Conservation (phyloP, 2,888 invertebrate species). For the Platycheirus rosarum region DNA sequence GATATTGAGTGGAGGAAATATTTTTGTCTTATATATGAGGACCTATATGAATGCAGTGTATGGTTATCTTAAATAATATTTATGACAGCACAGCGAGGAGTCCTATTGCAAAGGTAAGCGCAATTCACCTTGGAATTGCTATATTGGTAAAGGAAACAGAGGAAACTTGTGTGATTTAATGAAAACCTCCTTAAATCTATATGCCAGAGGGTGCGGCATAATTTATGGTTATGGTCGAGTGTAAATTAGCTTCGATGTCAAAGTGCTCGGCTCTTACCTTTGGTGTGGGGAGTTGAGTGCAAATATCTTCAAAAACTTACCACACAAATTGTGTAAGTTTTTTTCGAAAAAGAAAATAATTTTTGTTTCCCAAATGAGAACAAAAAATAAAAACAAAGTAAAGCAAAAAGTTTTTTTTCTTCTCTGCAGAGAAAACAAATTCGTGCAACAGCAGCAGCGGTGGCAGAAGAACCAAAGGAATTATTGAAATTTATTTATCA, state of each 20-base stretch:
- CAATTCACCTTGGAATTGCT: constrained; percentile 50
- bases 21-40: constrained; percentile 28
- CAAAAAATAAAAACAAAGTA: constrained; percentile 63
- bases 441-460: constrained; percentile 51
- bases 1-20: constrained; percentile 24
- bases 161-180: constrained; percentile 61
- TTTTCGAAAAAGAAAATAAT: constrained; percentile 15
- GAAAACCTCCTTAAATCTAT: constrained; percentile 68
- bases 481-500: constrained; percentile 73
- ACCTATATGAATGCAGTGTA: constrained; percentile 18
- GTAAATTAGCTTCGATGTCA: constrained; percentile 73
- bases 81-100: constrained; percentile 59
- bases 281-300: constrained; percentile 13
- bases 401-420: constrained; percentile 57
- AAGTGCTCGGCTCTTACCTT: constrained; percentile 28
- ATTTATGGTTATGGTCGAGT: constrained; percentile 70
- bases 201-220: constrained; percentile 52
- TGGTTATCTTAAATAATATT: constrained; percentile 73
- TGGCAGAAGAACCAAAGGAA: constrained; percentile 40
- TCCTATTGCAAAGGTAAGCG: constrained; percentile 65
- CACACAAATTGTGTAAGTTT: constrained; percentile 67
- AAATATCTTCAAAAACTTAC: constrained; percentile 47
- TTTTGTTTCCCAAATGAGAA: background rate
- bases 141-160: background rate
- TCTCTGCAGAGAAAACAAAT: constrained; percentile 41